phyloP scores from a whole-genome alignment of 2,797 vertebrate species.

The Enteromius treurensis region DNA sequence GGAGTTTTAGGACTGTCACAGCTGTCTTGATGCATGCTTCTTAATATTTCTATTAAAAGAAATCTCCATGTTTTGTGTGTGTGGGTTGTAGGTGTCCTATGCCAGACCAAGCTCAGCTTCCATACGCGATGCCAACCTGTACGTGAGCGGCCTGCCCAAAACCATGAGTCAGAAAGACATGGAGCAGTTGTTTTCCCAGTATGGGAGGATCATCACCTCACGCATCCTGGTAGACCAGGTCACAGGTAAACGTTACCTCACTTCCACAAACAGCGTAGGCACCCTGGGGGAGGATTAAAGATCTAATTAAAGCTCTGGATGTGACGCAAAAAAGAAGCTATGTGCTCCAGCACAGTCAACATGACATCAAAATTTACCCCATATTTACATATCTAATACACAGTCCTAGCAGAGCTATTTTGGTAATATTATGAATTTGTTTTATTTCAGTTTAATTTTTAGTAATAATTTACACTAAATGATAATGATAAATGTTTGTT shows the following conservation, averaged over 20 bases:
- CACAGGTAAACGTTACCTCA: constrained; percentile 76
- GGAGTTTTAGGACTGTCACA: constrained; percentile 47
- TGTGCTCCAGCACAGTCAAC: background rate
- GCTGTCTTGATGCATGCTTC: constrained; percentile 38
- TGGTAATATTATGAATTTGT: background rate
- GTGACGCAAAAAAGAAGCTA: constrained; percentile 10
- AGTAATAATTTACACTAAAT: background rate
- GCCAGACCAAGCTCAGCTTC: constrained; percentile 94
- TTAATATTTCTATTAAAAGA: constrained; percentile 43
- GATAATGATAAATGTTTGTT: background rate
- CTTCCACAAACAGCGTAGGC: constrained; percentile 13
- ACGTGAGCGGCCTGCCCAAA: constrained; percentile 93
- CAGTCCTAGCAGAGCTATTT: background rate
- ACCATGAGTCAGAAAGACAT: constrained; percentile 98
- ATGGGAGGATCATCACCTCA: constrained; percentile 95
- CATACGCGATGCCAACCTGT: constrained; percentile 95
- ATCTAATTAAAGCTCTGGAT: constrained; percentile 21
- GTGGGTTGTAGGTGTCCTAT: constrained; percentile 85
- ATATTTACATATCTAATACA: background rate
- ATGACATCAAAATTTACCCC: background rate
- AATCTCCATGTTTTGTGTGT: constrained; percentile 15
- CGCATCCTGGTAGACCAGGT: constrained; percentile 96
- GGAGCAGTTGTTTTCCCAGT: constrained; percentile 96
- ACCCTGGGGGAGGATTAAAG: constrained; percentile 12
- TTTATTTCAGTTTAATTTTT: background rate